Percentiles rank a stretch among this genome's conserved stretches.
These are phyloP conservation scores for Carettochelys insculpta DNA, from an alignment of 2,113 vertebrate species.

Conservation along the genomic window DNA sequence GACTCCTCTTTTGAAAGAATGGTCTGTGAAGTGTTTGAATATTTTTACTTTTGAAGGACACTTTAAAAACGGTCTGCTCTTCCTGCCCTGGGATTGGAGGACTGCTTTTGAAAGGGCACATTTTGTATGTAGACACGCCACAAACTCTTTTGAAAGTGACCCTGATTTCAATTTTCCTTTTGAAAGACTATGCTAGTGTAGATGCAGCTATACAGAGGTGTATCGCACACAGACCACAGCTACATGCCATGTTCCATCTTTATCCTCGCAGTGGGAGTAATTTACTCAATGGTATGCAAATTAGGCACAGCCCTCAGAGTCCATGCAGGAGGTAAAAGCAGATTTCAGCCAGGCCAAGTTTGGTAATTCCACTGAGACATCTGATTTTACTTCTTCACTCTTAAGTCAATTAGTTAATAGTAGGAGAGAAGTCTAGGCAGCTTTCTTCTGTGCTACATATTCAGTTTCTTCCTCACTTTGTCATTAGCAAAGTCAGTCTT, in stretches of 20 bases:
- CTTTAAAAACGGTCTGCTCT: too few species aligned
- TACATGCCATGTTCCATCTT: background rate
- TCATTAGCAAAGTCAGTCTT: background rate
- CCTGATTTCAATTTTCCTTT: too few species aligned
- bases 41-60: too few species aligned
- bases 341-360: constrained; percentile 51
- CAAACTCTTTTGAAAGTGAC: too few species aligned
- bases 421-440: background rate
- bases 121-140: too few species aligned
- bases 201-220: too few species aligned
- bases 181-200: too few species aligned
- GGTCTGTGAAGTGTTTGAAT: too few species aligned
- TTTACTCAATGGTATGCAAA: constrained; percentile 21
- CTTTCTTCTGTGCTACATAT: background rate
- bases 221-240: background rate
- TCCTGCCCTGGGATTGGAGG: too few species aligned
- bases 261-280: constrained; percentile 46
- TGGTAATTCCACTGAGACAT: background rate
- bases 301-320: constrained; percentile 19
- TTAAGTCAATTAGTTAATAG: background rate
- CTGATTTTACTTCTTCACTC: background rate
- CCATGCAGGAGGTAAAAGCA: constrained; percentile 54
- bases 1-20: too few species aligned
- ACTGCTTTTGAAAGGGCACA: too few species aligned
- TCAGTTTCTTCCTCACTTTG: background rate